Base-by-base conservation (phyloP, 2,113 vertebrate genomes). In the Sula dactylatra region DNA sequence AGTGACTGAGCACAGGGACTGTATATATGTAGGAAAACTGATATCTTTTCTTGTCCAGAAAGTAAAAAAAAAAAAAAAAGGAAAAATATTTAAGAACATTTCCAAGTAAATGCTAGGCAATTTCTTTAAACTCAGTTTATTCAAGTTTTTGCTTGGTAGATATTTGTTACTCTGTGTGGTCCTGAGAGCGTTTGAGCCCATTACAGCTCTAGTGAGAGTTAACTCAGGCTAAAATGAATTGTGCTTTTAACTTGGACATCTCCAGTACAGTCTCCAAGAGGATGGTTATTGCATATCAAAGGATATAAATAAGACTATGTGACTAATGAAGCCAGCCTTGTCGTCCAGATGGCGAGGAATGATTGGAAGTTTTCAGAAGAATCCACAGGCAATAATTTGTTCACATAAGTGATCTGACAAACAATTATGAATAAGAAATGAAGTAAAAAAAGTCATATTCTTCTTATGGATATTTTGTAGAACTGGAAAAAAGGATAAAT, bases 381-480 rank as follows among this genome's bases (percentile, higher is more conserved):
- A 90, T 91, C 83, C 69, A 92, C 83, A 65, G 69, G 42, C 90
- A 89, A 92, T 90, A 94, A 96, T 92, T 92, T 93, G 82, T 90
- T 88, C 88, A 69, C 44, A 18, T 82, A 95, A 91, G 77, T 74
- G 86, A 96, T 83, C 61, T 94, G 88, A 95, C 90, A 93, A 95
- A 97, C 80, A 92, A 74, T 95, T 84, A 88, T 67, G 92, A 96
- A 97, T 96, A 93, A 92, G 29, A 42, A 94, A 97, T 92, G 73
- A 94, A 95, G 88, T 61, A 84, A 91, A 91, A 89, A 92, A 95
- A 97, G 83, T 84, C 83, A 69, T 58, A 94, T 89, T 88, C 47
- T 92, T 96, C 73, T 58, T 87, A 91, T 1, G 16, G 36, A 86
- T 95, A 90, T 84, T 96, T 93, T 69, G 47, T 56, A 76, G 42